Percentiles rank a stretch among this genome's conserved stretches.
These are phyloP conservation scores for Sphaerophoria rueppellii DNA, from an alignment of 2,888 invertebrate species.

Conservation along the genomic window DNA sequence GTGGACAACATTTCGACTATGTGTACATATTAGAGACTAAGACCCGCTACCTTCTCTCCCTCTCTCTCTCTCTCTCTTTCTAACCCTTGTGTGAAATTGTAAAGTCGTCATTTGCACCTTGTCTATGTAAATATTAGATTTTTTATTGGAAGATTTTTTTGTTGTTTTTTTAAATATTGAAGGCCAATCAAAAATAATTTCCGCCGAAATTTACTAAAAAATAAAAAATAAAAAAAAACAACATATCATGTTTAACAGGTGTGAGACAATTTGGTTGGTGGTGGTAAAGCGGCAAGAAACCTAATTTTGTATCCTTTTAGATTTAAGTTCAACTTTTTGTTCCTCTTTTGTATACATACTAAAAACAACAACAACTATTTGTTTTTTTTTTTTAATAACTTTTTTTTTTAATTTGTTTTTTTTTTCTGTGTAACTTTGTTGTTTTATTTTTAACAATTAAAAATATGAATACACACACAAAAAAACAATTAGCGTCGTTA, in stretches of 20 bases:
- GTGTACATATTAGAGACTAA: slow-evolving; percentile 70
- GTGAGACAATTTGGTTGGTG: background rate
- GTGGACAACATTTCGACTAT: slow-evolving; percentile 51
- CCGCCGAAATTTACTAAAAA: background rate
- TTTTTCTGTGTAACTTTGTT: slow-evolving; percentile 66
- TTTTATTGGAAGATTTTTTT: slow-evolving; percentile 39
- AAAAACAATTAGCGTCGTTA: slow-evolving; percentile 15
- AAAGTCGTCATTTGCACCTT: slow-evolving; percentile 66
- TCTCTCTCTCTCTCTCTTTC: background rate
- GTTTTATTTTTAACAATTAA: slow-evolving; percentile 59
- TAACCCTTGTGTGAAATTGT: slow-evolving; percentile 45
- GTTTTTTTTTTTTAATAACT: slow-evolving; percentile 40
- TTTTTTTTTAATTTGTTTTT: slow-evolving; percentile 32
- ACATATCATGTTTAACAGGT: slow-evolving; percentile 57
- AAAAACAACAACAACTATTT: slow-evolving; percentile 42
- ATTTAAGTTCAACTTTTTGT: slow-evolving; percentile 69
- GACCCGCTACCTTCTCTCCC: slow-evolving; percentile 9
- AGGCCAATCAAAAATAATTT: background rate
- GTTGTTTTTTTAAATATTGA: slow-evolving; percentile 29
- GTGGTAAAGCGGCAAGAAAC: slow-evolving; percentile 36
- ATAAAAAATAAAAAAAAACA: background rate
- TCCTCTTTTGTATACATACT: slow-evolving; percentile 70
- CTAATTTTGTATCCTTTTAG: slow-evolving; percentile 64
- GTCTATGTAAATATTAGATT: slow-evolving; percentile 67
- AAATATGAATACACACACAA: slow-evolving; percentile 46